phyloP scores from a whole-genome alignment of 2,888 invertebrate genomes.

The Epinotia ramella region DNA sequence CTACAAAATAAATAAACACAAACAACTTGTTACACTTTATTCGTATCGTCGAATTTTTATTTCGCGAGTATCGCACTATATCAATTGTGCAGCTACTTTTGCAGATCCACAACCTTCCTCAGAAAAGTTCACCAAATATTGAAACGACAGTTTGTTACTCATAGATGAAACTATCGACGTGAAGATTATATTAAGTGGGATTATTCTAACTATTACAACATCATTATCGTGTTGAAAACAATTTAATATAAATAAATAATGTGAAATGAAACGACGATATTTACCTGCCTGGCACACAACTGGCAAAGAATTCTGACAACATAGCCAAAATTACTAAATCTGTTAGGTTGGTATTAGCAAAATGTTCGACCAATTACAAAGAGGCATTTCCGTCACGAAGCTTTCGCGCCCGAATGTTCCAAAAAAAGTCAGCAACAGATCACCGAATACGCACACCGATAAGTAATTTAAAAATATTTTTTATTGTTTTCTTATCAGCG shows the following conservation, averaged over 20 bases:
- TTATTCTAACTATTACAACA: slow-evolving; percentile 64
- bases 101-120: slow-evolving; percentile 79
- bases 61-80: slow-evolving; percentile 77
- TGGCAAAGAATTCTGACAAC: slow-evolving; percentile 82
- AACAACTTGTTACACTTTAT: slow-evolving; percentile 48
- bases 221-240: slow-evolving; percentile 66
- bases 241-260: slow-evolving; percentile 78
- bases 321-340: slow-evolving; percentile 70
- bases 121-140: slow-evolving; percentile 80
- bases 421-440: slow-evolving; percentile 64
- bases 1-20: slow-evolving; percentile 47
- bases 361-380: slow-evolving; percentile 69
- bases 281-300: slow-evolving; percentile 80
- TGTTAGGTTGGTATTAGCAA: slow-evolving; percentile 73
- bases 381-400: slow-evolving; percentile 67
- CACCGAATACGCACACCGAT: slow-evolving; percentile 49
- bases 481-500: background rate
- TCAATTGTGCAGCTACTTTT: slow-evolving; percentile 82
- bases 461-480: background rate
- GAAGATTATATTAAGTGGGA: slow-evolving; percentile 59
- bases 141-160: slow-evolving; percentile 64
- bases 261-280: slow-evolving; percentile 75
- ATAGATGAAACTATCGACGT: slow-evolving; percentile 61
- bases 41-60: slow-evolving; percentile 67
- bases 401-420: slow-evolving; percentile 80